phyloP scores from a whole-genome alignment of 2,888 invertebrate species.

The Ceraclea dissimilis region DNA sequence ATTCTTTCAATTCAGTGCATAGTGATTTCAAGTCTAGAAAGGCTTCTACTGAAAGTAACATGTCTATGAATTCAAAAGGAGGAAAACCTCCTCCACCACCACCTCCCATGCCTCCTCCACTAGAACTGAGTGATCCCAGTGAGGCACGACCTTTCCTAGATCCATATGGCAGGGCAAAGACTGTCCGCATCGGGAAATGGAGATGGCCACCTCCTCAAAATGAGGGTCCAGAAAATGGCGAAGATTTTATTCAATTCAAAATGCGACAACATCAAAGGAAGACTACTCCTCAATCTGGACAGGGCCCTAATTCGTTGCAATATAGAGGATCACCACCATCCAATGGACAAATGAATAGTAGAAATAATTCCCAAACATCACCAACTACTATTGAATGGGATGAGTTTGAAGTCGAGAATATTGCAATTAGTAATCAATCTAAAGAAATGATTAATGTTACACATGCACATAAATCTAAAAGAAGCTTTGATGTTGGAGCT shows the following conservation, averaged over 20 bases:
- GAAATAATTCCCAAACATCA: conserved; percentile 36
- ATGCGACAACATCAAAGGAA: conserved; percentile 74
- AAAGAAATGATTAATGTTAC: conserved; percentile 30
- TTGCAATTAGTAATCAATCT: conserved; percentile 33
- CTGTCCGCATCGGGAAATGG: conserved; percentile 93
- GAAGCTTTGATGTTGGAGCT: conserved; percentile 75
- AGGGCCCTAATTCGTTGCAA: conserved; percentile 20
- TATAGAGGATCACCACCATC: conserved; percentile 29
- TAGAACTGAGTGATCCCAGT: conserved; percentile 72
- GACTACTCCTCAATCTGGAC: conserved; percentile 61
- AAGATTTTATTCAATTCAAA: conserved; percentile 83
- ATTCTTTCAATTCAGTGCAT: conserved; percentile 22
- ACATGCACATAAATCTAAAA: conserved; percentile 33
- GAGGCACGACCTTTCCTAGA: conserved; percentile 79
- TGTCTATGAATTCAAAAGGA: conserved; percentile 34
- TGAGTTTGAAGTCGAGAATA: conserved; percentile 69
- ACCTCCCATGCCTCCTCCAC: conserved; percentile 83
- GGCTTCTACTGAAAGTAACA: conserved; percentile 42
- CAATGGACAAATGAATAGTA: conserved; percentile 30
- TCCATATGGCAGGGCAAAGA: conserved; percentile 88
- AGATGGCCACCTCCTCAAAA: conserved; percentile 84
- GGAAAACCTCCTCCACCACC: conserved; percentile 71
- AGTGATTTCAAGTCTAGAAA: conserved; percentile 35
- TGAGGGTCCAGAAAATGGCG: conserved; percentile 59
- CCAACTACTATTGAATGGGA: conserved; percentile 72